A percentile compares a stretch with the other conserved stretches of the same genome.
Evolutionary conservation across 2,888 invertebrate species (phyloP).

Genomic region (Brachycybe producta): DNA sequence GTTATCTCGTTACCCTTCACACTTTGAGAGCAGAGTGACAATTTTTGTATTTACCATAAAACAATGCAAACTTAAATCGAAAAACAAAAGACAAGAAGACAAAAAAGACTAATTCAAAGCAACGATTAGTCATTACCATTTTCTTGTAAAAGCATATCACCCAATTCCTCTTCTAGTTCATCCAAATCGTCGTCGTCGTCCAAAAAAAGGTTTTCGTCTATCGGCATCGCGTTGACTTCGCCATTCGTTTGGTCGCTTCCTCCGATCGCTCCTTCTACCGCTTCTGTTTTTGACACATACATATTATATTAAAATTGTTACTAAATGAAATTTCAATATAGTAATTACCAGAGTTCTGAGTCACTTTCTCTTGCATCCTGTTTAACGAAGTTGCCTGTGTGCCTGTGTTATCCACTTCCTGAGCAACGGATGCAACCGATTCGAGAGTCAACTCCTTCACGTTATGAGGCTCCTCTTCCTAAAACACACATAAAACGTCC

Average conservation of each 20-base stretch:
- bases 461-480: slow-evolving; percentile 12
- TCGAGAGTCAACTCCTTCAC: slow-evolving; percentile 40
- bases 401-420: slow-evolving; percentile 58
- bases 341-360: neutral
- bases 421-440: slow-evolving; percentile 55
- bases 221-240: slow-evolving; percentile 45
- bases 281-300: too few species aligned
- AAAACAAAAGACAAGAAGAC: too few species aligned
- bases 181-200: slow-evolving; percentile 54
- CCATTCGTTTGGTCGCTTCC: neutral
- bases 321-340: neutral
- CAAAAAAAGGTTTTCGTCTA: slow-evolving; percentile 84
- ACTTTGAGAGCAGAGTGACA: too few species aligned
- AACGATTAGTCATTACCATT: too few species aligned
- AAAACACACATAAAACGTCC: neutral
- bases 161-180: slow-evolving; percentile 64
- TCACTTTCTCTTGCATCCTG: neutral
- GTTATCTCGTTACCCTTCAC: too few species aligned
- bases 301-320: too few species aligned
- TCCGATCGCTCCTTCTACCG: slow-evolving; percentile 15
- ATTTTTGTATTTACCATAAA: too few species aligned
- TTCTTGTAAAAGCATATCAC: too few species aligned
- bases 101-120: too few species aligned
- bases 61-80: too few species aligned
- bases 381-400: slow-evolving; percentile 46